A percentile compares a stretch with the other conserved stretches of the same genome.
phyloP scores from a whole-genome alignment of 2,888 invertebrate genomes.

The Drosophila koepferae region DNA sequence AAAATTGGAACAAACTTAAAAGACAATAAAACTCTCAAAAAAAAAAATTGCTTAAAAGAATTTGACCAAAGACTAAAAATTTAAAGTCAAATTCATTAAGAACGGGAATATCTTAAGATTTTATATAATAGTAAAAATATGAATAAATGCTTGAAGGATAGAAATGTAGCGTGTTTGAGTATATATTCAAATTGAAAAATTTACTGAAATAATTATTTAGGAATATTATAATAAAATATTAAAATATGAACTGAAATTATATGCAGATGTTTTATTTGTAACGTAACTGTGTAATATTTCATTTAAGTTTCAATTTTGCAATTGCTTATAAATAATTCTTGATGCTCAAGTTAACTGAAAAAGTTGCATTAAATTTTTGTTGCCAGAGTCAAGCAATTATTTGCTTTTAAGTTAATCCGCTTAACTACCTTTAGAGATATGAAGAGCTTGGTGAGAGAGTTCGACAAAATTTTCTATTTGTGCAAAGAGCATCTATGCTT shows the following conservation, averaged over 20 bases:
- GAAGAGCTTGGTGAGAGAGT: background rate
- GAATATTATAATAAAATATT: too few species aligned
- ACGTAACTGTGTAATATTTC: background rate
- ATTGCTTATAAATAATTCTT: background rate
- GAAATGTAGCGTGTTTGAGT: too few species aligned
- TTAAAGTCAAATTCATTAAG: background rate
- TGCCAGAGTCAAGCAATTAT: background rate
- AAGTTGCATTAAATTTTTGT: background rate
- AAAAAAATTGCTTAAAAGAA: background rate
- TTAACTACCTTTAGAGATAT: conserved; percentile 10
- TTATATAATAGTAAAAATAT: too few species aligned
- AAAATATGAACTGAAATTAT: too few species aligned
- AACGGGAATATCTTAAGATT: background rate
- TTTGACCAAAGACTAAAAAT: background rate
- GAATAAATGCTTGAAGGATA: too few species aligned
- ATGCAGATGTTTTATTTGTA: too few species aligned
- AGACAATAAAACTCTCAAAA: too few species aligned
- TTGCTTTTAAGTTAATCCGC: conserved; percentile 9
- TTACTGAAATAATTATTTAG: too few species aligned
- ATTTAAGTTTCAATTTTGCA: background rate
- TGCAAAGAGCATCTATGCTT: conserved; percentile 36
- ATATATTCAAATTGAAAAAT: too few species aligned
- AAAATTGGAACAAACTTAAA: background rate
- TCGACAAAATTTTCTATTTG: background rate
- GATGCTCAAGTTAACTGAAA: background rate